Percentiles rank a stretch among this genome's conserved stretches.
These are phyloP conservation scores for Bufo bufo DNA, from an alignment of 2,113 vertebrate species.

Conservation along the genomic window DNA sequence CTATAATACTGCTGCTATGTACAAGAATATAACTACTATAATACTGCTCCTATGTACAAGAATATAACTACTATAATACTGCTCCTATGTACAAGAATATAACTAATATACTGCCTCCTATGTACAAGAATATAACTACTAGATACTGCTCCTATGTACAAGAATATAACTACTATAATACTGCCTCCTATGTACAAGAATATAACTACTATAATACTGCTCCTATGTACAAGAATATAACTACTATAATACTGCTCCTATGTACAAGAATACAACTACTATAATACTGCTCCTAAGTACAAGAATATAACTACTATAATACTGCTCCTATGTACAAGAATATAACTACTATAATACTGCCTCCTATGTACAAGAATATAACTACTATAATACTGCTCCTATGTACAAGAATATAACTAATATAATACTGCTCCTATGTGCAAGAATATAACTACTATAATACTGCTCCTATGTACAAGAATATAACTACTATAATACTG, in stretches of 20 bases:
- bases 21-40: not conserved
- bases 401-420: not conserved
- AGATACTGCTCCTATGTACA: not conserved
- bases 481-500: not conserved
- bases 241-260: not conserved
- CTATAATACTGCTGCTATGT: too few relatives aligned
- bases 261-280: too few relatives aligned
- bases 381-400: not conserved
- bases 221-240: not conserved
- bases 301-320: conserved; percentile 8
- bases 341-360: not conserved
- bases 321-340: not conserved
- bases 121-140: not conserved
- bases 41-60: not conserved
- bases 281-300: not conserved
- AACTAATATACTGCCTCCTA: not conserved
- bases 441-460: not conserved
- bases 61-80: conserved; percentile 15
- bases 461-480: not conserved
- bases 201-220: not conserved
- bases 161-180: conserved; percentile 2
- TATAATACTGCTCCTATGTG: not conserved
- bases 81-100: not conserved
- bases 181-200: not conserved
- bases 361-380: not conserved